Base-by-base conservation (phyloP, 1,140 invertebrate genomes). In the Drosophila murphyi region DNA sequence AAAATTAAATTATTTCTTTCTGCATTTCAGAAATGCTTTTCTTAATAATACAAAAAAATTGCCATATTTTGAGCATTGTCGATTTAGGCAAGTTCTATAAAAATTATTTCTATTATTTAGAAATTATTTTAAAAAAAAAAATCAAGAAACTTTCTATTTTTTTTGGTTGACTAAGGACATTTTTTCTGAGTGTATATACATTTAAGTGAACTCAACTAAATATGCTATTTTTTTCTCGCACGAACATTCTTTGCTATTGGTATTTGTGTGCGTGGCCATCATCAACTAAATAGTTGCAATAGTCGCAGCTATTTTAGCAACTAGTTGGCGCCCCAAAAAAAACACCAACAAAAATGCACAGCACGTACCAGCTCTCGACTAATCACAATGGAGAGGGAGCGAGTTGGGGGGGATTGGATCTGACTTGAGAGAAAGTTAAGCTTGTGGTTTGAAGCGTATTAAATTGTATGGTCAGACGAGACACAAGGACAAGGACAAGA, bases 391-490 rank as follows among this genome's bases (percentile, higher is more conserved):
- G 10, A 31, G 48, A 4, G 48, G 29, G 32, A n/a, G 48, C 8
- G 43, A 10, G 6, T 32, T 28, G 37, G 69, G 20, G 20, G 20
- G 20, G 20, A 2, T 20, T 20, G 20, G 20, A 20, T 20, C 20
- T 20, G 20, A 20, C 20, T 20, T 20, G 20, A 4, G 50, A 32
- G 48, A 45, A 73, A 65, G 61, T 69, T 69, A 59, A 77, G 60
- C 65, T 51, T 34, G 41, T 57, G 48, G 54, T 65, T 64, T 51
- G 28, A 75, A 67, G 47, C 65, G 56, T 62, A 75, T 75, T 78
- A 71, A 75, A 78, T 71, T 71, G 59, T 75, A 75, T 75, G 61
- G 48, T 50, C 60, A 55, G 55, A 37, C 59, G 43, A 56, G 39
- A 65, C 31, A 37, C 29, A 31, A 28, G 39, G 47, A 37, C 48